These are phyloP conservation scores for Drosophila seclusa DNA, from an alignment of 2,888 invertebrate species.

Conservation along the genomic window DNA sequence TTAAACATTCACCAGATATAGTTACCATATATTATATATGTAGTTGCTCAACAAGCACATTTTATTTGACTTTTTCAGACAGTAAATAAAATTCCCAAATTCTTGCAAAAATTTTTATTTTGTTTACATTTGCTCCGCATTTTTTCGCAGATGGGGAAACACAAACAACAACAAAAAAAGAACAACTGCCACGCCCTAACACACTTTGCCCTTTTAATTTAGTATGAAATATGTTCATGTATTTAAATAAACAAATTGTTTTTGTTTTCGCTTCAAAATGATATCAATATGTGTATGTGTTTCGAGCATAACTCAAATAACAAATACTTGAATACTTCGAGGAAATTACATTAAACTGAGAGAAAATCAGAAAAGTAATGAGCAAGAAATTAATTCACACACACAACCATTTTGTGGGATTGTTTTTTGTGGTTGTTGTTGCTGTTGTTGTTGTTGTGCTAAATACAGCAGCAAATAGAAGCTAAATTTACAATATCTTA, in stretches of 20 bases:
- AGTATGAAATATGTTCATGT: constrained; percentile 45
- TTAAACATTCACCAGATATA: constrained; percentile 40
- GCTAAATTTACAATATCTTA: constrained; percentile 48
- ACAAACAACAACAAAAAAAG: not conserved
- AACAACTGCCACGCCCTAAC: constrained; percentile 29
- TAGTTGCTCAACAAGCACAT: too few species aligned
- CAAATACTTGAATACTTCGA: constrained; percentile 9
- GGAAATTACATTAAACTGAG: constrained; percentile 18
- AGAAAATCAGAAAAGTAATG: constrained; percentile 17
- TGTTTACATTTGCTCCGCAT: constrained; percentile 51
- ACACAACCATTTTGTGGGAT: not conserved
- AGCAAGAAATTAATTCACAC: constrained; percentile 4
- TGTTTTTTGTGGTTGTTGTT: not conserved
- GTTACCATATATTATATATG: not conserved
- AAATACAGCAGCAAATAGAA: constrained; percentile 42
- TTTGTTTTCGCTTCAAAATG: constrained; percentile 1
- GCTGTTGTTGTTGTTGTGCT: constrained; percentile 25
- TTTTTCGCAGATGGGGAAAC: constrained; percentile 26
- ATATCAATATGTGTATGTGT: not conserved
- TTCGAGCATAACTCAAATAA: constrained; percentile 7
- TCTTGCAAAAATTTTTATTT: constrained; percentile 28
- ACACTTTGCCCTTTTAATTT: constrained; percentile 52
- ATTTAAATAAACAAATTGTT: constrained; percentile 48
- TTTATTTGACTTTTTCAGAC: constrained; percentile 9
- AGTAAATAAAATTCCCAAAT: constrained; percentile 54